These are phyloP conservation scores for Virgularia gustaviana DNA, from an alignment of 92 coral and sea anemone genomes.

Conservation along the genomic window DNA sequence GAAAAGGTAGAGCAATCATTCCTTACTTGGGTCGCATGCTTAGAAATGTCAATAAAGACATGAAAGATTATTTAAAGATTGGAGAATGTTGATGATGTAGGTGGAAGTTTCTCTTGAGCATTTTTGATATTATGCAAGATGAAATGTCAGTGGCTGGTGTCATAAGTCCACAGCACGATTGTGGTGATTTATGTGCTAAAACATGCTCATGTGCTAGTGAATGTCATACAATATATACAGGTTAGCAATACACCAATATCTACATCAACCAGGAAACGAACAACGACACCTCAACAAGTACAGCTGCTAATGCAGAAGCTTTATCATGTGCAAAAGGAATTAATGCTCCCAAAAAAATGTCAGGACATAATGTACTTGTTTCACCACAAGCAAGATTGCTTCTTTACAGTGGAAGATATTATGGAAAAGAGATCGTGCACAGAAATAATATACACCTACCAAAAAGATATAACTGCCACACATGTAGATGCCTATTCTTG, in stretches of 20 bases:
- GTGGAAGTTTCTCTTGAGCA: conserved; percentile 5
- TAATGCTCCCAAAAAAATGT: neutral
- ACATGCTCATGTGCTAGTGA: too few species aligned
- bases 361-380: neutral
- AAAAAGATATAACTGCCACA: too few species aligned
- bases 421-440: too few species aligned
- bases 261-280: too few species aligned
- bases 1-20: conserved; percentile 22
- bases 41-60: conserved; percentile 10
- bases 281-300: too few species aligned
- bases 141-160: neutral
- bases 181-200: too few species aligned
- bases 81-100: neutral
- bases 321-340: too few species aligned
- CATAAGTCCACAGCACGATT: too few species aligned
- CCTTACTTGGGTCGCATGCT: conserved; percentile 31
- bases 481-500: conserved; percentile 23
- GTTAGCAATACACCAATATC: too few species aligned
- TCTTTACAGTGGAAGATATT: too few species aligned
- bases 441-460: conserved; percentile 1
- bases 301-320: too few species aligned
- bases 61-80: conserved; percentile 3
- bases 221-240: too few species aligned
- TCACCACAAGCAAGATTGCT: neutral
- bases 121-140: neutral